A percentile compares a stretch with the other conserved stretches of the same genome.
Conservation (phyloP, 2,113 vertebrate species). For the Corythornis madagascariensis region DNA sequence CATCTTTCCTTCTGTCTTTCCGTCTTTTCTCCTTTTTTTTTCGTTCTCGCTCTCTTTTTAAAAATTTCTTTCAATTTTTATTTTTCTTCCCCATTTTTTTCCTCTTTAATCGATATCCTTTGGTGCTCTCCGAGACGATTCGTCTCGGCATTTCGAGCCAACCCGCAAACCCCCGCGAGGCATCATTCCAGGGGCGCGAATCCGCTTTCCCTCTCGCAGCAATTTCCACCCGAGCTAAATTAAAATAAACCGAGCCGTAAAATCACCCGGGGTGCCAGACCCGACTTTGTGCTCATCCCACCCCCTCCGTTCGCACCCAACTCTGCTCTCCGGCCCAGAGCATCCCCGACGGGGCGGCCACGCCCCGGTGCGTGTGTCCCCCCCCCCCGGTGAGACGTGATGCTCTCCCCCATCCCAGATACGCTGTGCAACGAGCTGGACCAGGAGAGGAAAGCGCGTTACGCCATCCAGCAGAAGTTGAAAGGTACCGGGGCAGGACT, state of each 20-base stretch:
- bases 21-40: background rate
- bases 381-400: background rate
- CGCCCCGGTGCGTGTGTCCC: too few relatives aligned
- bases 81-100: background rate
- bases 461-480: slow-evolving; percentile 93
- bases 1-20: too few relatives aligned
- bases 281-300: slow-evolving; percentile 42
- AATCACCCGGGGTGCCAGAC: slow-evolving; percentile 66
- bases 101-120: slow-evolving; percentile 64
- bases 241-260: slow-evolving; percentile 70
- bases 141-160: slow-evolving; percentile 55
- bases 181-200: slow-evolving; percentile 63
- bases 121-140: slow-evolving; percentile 46
- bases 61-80: too few relatives aligned
- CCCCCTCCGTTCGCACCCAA: background rate
- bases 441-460: slow-evolving; percentile 92
- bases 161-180: slow-evolving; percentile 66
- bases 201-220: slow-evolving; percentile 57
- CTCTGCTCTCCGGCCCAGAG: background rate
- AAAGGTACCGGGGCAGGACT: slow-evolving; percentile 81
- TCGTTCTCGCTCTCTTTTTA: background rate
- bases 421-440: slow-evolving; percentile 93
- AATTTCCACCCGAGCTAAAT: slow-evolving; percentile 71
- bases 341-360: background rate
- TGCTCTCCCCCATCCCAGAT: slow-evolving; percentile 70